Conservation (phyloP, 2,888 invertebrate species). For the Ethmia dodecea region DNA sequence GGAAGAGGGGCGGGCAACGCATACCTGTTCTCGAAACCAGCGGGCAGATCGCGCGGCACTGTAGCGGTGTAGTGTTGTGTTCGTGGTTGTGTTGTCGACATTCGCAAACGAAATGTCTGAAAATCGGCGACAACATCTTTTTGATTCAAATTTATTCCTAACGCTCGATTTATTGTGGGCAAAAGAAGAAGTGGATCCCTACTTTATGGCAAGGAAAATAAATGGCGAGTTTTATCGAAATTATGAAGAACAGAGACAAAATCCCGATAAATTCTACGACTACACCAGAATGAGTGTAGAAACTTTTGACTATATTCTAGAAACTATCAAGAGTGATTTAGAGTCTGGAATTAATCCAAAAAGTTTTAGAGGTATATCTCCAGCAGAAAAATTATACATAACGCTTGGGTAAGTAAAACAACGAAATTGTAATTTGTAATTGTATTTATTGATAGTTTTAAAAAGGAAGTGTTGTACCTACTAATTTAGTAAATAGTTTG, state of each 20-base stretch:
- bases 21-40: slow-evolving; percentile 18
- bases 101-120: slow-evolving; percentile 16
- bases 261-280: slow-evolving; percentile 19
- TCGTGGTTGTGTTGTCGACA: no score
- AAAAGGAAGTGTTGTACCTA: no score
- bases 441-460: no score
- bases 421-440: slow-evolving; percentile 1
- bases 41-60: slow-evolving; percentile 17
- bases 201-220: no score
- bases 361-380: slow-evolving; percentile 15
- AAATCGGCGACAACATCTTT: slow-evolving; percentile 8
- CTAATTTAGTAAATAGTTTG: slow-evolving; percentile 1
- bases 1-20: slow-evolving; percentile 18
- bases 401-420: slow-evolving; percentile 16
- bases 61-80: slow-evolving; percentile 16
- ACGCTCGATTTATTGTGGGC: neutral
- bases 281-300: slow-evolving; percentile 22
- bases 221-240: no score
- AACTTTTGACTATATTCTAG: slow-evolving; percentile 21
- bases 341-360: slow-evolving; percentile 9
- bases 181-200: no score
- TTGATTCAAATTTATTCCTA: slow-evolving; percentile 8
- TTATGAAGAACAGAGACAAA: no score
- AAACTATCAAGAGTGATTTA: slow-evolving; percentile 17
- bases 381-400: slow-evolving; percentile 16